Evolutionary conservation across 2,888 invertebrate genomes (phyloP), one percentile per base, ranked within the genome.

Genomic region (Mesorhabditis spiculigera): DNA sequence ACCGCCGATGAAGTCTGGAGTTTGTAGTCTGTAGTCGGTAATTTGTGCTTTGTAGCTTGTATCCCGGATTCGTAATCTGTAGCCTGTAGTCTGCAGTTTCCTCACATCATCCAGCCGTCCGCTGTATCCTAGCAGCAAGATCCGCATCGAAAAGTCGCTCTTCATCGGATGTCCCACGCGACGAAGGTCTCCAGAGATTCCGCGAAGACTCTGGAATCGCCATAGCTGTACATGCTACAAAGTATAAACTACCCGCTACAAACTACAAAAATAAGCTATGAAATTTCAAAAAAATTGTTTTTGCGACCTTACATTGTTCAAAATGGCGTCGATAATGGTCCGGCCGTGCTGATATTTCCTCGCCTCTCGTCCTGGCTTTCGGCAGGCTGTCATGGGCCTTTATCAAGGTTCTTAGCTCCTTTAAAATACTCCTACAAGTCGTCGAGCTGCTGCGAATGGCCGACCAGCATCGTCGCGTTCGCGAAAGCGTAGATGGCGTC

Each of bases 61-160:
- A 28, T 28, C 3, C 28, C 28, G 28, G 1, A 3, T 28, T 28
- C 28, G 28, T 28, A 28, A 28, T 28, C 28, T 28, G 28, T 28
- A 28, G 28, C 28, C 28, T 28, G 28, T 28, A 28, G n/a, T 3
- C 58, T 50, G 10, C 58, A 50, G 8, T n/a, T 61, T n/a, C 68
- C 78, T 73, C 62, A 85, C 83, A 68, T 84, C 81, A 66, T 82
- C 82, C 45, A 85, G 68, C 28, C 71, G 72, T 5, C 85, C 85
- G 43, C 76, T 82, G 67, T 82, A 85, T 4, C 85, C 85, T n/a
- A 85, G 73, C 45, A 85, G 74, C 43, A 82, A 76, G 44, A 85
- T 85, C 45, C 83, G 71, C 78, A 85, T 81, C 8, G 83, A 79
- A 72, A 85, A 83, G 64, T 84, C 85, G 68, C 73, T 75, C 65